Evolutionary conservation across 2,797 vertebrate genomes (phyloP), one percentile per base, ranked within the genome.

Genomic region (Toxotes lorentzi): DNA sequence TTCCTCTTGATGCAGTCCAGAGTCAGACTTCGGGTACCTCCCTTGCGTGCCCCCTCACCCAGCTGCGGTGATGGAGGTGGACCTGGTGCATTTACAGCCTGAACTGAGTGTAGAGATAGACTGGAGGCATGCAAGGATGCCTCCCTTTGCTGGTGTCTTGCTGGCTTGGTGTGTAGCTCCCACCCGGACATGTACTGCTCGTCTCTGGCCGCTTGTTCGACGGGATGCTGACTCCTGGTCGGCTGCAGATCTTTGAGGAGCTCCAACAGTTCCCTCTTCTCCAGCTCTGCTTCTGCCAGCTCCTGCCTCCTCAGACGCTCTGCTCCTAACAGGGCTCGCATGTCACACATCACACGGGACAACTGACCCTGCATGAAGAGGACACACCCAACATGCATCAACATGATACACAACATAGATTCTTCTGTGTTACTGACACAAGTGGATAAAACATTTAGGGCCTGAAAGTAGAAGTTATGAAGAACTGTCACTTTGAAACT

Each of bases 291-390:
- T 73, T 96, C 96, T 51, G 97, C 96, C 87, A 97, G 85, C 77
- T 97, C 96, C 62, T 97, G 96, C 0, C 95, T 94, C 70, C 96
- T 96, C 53, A 95, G 94, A 2, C 96, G 95, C 89, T 97, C 97
- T 0, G 95, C 94, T 63, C 93, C 95, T 79, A 97, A 85, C 76
- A 98, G 92, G 3, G 95, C 95, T 3, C 93, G 92, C 3, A 97
- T 92, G 30, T 97, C 97, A 5, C 95, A 95, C 95, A 96, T 95
- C 88, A 97, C 85, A 5, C 94, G 92, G 1, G 96, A 96, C 89
- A 98, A 82, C 94, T 98, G 96, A 70, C 92, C 95, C 97, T 98
- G 93, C 21, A 43, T 5, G 21, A 82, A 81, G 32, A 50, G 24
- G 38, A 73, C 27, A 34, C 10, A 48, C 32, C 13, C 30, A 45